These are phyloP conservation scores for Agrypnus murinus DNA, from an alignment of 2,888 invertebrate genomes.

Conservation along the genomic window DNA sequence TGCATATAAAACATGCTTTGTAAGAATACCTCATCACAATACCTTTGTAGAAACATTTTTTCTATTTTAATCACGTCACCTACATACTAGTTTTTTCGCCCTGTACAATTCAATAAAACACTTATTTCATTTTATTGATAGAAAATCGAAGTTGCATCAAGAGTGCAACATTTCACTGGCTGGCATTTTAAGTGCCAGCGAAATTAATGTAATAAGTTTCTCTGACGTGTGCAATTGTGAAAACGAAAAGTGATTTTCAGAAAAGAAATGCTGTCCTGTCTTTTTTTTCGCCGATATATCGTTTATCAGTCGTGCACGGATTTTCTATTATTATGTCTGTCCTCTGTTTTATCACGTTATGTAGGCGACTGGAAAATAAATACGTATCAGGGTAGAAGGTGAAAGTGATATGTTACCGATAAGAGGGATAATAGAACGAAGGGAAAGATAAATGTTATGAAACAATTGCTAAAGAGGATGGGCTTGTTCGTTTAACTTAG, in stretches of 20 bases:
- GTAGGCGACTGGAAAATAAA: conserved; percentile 8
- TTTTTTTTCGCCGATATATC: background rate
- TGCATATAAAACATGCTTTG: no score
- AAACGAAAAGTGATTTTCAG: background rate
- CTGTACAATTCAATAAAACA: no score
- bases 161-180: background rate
- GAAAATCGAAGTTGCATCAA: conserved; percentile 11
- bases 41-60: no score
- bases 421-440: background rate
- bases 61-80: no score
- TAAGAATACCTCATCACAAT: no score
- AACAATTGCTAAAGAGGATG: conserved; percentile 10
- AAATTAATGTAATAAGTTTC: background rate
- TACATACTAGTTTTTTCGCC: background rate
- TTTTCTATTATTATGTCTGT: conserved; percentile 14
- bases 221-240: background rate
- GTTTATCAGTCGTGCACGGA: background rate
- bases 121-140: no score
- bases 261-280: background rate
- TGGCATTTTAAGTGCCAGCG: background rate
- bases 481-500: background rate
- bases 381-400: conserved; percentile 7
- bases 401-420: conserved; percentile 2
- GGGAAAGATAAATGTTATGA: conserved; percentile 6
- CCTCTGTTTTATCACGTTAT: conserved; percentile 14